phyloP scores from a whole-genome alignment of 2,888 invertebrate genomes.

The Cybosia mesomella region DNA sequence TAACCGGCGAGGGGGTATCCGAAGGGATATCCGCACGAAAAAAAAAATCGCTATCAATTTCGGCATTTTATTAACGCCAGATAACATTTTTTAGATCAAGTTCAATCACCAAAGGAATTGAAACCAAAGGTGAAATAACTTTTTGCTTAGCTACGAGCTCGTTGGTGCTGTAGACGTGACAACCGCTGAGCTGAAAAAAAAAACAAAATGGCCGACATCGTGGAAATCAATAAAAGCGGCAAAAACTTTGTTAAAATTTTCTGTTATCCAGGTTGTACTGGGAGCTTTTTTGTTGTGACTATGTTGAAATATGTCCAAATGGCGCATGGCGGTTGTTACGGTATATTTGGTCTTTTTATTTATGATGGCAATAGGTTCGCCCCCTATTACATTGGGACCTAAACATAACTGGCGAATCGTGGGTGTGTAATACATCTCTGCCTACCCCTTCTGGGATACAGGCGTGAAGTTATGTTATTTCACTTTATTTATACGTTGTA shows the following conservation, averaged over 20 bases:
- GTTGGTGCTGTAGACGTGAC: slow-evolving; percentile 50
- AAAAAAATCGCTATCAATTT: too few species aligned
- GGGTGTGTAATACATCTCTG: too few species aligned
- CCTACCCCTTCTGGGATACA: too few species aligned
- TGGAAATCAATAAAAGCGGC: slow-evolving; percentile 46
- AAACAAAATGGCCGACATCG: slow-evolving; percentile 35
- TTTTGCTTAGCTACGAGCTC: slow-evolving; percentile 41
- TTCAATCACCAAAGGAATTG: slow-evolving; percentile 29
- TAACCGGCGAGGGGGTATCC: too few species aligned
- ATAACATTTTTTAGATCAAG: slow-evolving; percentile 15
- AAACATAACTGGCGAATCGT: too few species aligned
- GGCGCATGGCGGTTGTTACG: slow-evolving; percentile 7
- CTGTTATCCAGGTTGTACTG: slow-evolving; percentile 30
- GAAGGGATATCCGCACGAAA: too few species aligned
- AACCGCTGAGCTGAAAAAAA: slow-evolving; percentile 37
- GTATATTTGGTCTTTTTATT: background rate
- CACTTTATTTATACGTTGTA: too few species aligned
- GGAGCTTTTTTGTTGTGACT: slow-evolving; percentile 16
- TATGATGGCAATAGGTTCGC: background rate
- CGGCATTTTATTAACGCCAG: background rate
- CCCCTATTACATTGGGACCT: too few species aligned
- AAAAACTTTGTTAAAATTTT: slow-evolving; percentile 23
- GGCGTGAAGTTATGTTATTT: too few species aligned
- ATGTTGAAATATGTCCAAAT: slow-evolving; percentile 1
- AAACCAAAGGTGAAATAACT: slow-evolving; percentile 34